Conservation (phyloP, 2,888 invertebrate genomes). For the Agrotis ipsilon region DNA sequence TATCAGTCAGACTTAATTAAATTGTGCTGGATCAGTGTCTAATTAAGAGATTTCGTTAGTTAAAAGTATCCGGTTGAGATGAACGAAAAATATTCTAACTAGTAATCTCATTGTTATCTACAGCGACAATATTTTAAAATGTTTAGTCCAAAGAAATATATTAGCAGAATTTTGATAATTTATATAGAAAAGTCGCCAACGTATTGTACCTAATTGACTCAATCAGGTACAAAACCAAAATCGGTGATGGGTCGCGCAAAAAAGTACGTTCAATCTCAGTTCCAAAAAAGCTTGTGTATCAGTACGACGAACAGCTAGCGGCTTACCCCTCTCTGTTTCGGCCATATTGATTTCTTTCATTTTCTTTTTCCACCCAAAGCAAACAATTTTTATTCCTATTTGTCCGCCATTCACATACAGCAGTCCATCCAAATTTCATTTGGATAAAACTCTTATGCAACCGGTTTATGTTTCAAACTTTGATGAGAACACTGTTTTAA, state of each 20-base stretch:
- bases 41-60: not conserved
- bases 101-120: too few species aligned
- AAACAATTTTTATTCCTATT: slow-evolving; percentile 82
- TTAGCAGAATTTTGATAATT: not conserved
- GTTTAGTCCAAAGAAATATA: not conserved
- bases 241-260: not conserved
- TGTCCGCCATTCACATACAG: slow-evolving; percentile 78
- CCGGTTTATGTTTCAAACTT: slow-evolving; percentile 75
- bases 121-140: not conserved
- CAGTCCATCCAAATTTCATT: slow-evolving; percentile 83
- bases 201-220: not conserved
- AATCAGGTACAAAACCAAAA: slow-evolving; percentile 1
- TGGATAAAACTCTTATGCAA: slow-evolving; percentile 78
- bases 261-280: slow-evolving; percentile 17
- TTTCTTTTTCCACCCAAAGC: slow-evolving; percentile 82
- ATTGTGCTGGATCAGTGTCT: not conserved
- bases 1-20: not conserved
- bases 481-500: slow-evolving; percentile 75
- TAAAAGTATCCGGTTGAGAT: too few species aligned
- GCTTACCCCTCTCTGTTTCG: slow-evolving; percentile 77
- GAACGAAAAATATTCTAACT: too few species aligned
- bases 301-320: slow-evolving; percentile 56
- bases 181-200: not conserved
- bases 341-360: slow-evolving; percentile 84
- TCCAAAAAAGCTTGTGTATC: slow-evolving; percentile 42